A percentile compares a stretch with the other conserved stretches of the same genome.
Conservation (phyloP, 1,140 invertebrate species). For the Drosophila seguyi region DNA sequence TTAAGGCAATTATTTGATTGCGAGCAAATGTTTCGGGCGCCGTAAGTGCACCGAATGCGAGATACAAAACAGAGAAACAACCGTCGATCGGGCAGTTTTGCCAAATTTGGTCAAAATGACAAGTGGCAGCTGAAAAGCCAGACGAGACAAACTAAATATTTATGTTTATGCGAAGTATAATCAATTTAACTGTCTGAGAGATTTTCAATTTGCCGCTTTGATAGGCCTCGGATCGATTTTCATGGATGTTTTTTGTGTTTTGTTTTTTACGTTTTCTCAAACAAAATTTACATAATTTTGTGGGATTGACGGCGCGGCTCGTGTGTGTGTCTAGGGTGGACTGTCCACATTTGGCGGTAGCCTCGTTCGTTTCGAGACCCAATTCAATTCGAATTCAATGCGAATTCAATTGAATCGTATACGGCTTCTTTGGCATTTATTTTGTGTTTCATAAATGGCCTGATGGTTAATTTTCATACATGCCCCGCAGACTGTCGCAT, state of each 20-base stretch:
- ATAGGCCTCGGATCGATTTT: constrained; percentile 50
- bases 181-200: constrained; percentile 74
- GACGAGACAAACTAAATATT: constrained; percentile 26
- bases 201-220: constrained; percentile 65
- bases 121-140: constrained; percentile 36
- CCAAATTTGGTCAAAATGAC: constrained; percentile 76
- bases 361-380: constrained; percentile 63
- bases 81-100: constrained; percentile 19
- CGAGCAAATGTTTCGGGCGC: constrained; percentile 46
- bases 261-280: constrained; percentile 14
- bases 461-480: constrained; percentile 77
- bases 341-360: constrained; percentile 69
- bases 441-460: constrained; percentile 77
- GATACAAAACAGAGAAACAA: constrained; percentile 9
- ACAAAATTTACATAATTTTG: constrained; percentile 75
- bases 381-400: constrained; percentile 80
- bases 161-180: constrained; percentile 57
- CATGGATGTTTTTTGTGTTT: constrained; percentile 18
- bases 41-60: constrained; percentile 26
- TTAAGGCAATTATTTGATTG: constrained; percentile 76
- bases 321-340: constrained; percentile 17
- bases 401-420: constrained; percentile 53
- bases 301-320: constrained; percentile 46
- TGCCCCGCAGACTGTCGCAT: constrained; percentile 65
- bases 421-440: constrained; percentile 65